Base-by-base conservation (phyloP, 1,140 invertebrate species). In the Penaeus vannamei region DNA sequence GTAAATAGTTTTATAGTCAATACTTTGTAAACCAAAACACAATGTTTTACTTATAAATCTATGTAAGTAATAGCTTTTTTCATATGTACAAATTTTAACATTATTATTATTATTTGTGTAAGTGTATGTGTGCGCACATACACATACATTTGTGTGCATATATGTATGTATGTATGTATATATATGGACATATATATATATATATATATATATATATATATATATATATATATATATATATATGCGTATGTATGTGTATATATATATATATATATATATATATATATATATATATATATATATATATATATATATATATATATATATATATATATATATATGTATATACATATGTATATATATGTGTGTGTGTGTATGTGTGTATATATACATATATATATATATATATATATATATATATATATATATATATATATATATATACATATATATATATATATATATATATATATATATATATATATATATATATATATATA, bases 241-340 rank as follows among this genome's bases (percentile, higher is more conserved):
- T 72, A 23, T 72, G 22, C 26, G 22, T 72, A 23, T 26, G 22
- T 72, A 23, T 26, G 22, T 72, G 22, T n/a, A 23, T 72, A 23
- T 72, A 23, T n/a, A 23, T 72, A 26, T 72, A 23, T 72, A 23
- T 72, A 72, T 3, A 72, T 72, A 26, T 72, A 72, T 72, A n/a
- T 72, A 26, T 72, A 72, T 72, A 72, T 72, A 72, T 72, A 26
- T 72, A 22, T 72, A 72, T 72, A 17, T 72, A n/a, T 72, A n/a
- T 69, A n/a, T 69, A 69, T 69, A 69, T 69, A 69, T 69, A 69
- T 69, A 69, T 69, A 69, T 69, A 69, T 69, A 69, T 69, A 69
- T 69, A 69, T 69, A 69, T 69, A n/a, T 32, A 69, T 69, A 69
- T 69, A 69, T 69, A 69, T 69, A 69, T 69, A 69, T 69, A 69